Evolutionary conservation across 2,888 invertebrate species (phyloP).

Genomic region (Ariolimax columbianus): DNA sequence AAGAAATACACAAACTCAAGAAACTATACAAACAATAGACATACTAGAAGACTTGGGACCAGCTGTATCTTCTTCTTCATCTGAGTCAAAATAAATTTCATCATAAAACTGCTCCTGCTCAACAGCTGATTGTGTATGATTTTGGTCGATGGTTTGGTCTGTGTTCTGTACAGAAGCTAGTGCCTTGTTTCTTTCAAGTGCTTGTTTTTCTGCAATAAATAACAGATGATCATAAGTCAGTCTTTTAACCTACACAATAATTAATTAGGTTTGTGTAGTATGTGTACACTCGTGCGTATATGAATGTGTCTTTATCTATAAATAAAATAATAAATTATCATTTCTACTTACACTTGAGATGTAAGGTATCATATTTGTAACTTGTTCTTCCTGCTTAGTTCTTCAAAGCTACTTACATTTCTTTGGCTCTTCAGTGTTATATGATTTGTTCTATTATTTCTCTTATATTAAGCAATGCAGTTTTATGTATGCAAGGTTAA

Average conservation of each 20-base stretch:
- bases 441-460: no score
- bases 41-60: slow-evolving; percentile 32
- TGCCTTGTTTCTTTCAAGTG: background rate
- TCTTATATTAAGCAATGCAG: no score
- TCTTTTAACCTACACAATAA: background rate
- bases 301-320: no score
- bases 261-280: no score
- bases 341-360: no score
- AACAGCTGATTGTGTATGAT: background rate
- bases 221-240: background rate
- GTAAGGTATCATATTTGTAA: no score
- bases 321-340: no score
- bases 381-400: no score
- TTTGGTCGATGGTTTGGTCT: background rate
- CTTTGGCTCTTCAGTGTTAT: no score
- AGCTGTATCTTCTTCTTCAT: slow-evolving; percentile 72
- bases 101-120: slow-evolving; percentile 63
- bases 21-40: background rate
- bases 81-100: slow-evolving; percentile 75
- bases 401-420: no score
- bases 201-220: background rate
- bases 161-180: background rate
- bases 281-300: no score
- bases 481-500: no score
- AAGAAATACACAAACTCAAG: background rate